Evolutionary conservation across 2,797 vertebrate genomes (phyloP), one percentile per base, ranked within the genome.

Genomic region (Staurois parvus): DNA sequence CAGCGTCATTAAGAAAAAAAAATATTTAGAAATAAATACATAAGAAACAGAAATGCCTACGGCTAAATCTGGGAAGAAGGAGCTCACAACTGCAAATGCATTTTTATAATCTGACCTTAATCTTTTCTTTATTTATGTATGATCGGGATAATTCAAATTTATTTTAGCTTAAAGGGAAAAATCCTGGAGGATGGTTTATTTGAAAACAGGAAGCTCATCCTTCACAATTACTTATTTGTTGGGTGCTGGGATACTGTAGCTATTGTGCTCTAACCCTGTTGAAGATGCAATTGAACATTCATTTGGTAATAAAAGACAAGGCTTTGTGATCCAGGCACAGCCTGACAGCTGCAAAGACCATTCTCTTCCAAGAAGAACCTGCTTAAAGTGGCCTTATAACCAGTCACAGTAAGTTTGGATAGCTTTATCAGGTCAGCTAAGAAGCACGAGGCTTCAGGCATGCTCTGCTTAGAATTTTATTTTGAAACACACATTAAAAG

Each of bases 381-480:
- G 88, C 86, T 88, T 11, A 40, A 79, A 80, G 74, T 67, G 7
- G 84, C 66, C 76, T 72, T 0, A 2, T 81, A 70, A 66, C 64
- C 77, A 83, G 87, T 28, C 77, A 56, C 34, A 59, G 40, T 74
- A 17, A 77, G 67, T 73, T 72, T 73, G 37, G n/a, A 74, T 69
- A 3, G 86, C 59, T 32, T 76, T 83, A 83, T 37, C 48, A 80
- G 69, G 88, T 85, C 0, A 2, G 42, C 64, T 72, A 74, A 85
- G 42, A 76, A 76, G 30, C 73, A 84, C 67, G 45, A 88, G 89
- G 78, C 76, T 86, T 89, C n/a, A n/a, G 87, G 83, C 87, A 85
- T 0, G 67, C 78, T 48, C 77, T 80, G 42, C 59, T 84, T 76
- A 42, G 28, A 67, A 81, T 76, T 70, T 86, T 76, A 82, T 78